Conservation (phyloP, 2,888 invertebrate species). For the Brenthis ino region DNA sequence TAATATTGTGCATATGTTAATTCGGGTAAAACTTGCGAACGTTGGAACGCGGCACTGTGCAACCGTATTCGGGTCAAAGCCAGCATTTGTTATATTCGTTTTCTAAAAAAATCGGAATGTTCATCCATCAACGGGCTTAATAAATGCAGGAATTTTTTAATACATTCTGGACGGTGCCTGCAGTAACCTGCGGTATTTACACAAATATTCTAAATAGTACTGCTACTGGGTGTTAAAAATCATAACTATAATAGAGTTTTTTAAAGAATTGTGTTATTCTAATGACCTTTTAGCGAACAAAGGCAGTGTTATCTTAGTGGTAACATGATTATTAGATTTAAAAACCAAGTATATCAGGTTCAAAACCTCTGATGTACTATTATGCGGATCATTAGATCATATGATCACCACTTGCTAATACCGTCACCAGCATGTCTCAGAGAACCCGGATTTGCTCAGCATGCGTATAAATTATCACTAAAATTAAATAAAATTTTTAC, state of each 20-base stretch:
- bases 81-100: constrained; percentile 25
- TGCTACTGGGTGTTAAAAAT: not conserved
- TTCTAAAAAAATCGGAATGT: constrained; percentile 24
- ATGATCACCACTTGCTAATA: too few species aligned
- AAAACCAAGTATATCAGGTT: too few species aligned
- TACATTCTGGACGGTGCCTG: constrained; percentile 17
- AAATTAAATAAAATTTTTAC: too few species aligned
- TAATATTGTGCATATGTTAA: constrained; percentile 44
- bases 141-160: constrained; percentile 27
- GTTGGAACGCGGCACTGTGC: constrained; percentile 25
- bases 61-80: constrained; percentile 32
- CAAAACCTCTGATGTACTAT: too few species aligned
- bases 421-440: too few species aligned
- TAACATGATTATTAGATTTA: too few species aligned
- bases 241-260: constrained; percentile 5
- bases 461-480: too few species aligned
- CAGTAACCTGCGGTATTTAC: constrained; percentile 22
- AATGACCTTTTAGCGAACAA: not conserved
- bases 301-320: too few species aligned
- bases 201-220: constrained; percentile 15
- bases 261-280: not conserved
- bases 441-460: too few species aligned
- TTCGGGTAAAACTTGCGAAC: constrained; percentile 38
- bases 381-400: too few species aligned
- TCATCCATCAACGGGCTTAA: constrained; percentile 27